These are phyloP conservation scores for Campylomormyrus tamandua DNA, from an alignment of 2,113 vertebrate species.

Conservation along the genomic window DNA sequence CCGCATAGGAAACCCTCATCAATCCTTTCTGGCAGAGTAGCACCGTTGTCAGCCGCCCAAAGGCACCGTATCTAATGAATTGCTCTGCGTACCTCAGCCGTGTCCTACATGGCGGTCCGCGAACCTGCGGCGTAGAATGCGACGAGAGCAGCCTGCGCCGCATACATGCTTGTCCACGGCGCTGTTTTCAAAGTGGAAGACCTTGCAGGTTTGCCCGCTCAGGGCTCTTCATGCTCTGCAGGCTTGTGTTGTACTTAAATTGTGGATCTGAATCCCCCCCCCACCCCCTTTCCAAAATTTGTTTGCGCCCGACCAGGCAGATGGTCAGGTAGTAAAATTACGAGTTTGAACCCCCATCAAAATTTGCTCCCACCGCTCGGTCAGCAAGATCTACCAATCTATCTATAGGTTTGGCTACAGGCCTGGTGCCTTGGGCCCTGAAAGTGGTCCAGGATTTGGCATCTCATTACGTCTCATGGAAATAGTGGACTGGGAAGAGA, in stretches of 20 bases:
- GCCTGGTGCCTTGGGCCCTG: not conserved
- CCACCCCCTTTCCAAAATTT: not conserved
- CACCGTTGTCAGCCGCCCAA: conserved; percentile 52
- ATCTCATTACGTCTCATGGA: not conserved
- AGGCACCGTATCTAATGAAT: conserved; percentile 55
- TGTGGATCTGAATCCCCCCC: not conserved
- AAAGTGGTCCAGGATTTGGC: not conserved
- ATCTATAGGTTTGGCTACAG: not conserved
- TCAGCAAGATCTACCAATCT: not conserved
- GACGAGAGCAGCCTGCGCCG: not conserved
- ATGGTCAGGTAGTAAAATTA: not conserved
- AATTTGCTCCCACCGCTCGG: not conserved
- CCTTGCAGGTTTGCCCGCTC: not conserved
- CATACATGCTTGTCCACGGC: not conserved
- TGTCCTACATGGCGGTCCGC: conserved; percentile 22
- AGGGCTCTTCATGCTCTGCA: not conserved
- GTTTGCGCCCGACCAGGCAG: not conserved
- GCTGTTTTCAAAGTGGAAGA: not conserved
- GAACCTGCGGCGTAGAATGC: not conserved
- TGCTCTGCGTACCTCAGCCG: conserved; percentile 48
- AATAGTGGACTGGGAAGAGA: not conserved
- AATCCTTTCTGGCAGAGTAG: conserved; percentile 53
- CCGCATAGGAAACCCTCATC: conserved; percentile 51
- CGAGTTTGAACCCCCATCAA: not conserved
- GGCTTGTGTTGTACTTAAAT: not conserved